A percentile compares a stretch with the other conserved stretches of the same genome.
Conservation (phyloP, 1,140 invertebrate genomes). For the Euborellia annulipes region DNA sequence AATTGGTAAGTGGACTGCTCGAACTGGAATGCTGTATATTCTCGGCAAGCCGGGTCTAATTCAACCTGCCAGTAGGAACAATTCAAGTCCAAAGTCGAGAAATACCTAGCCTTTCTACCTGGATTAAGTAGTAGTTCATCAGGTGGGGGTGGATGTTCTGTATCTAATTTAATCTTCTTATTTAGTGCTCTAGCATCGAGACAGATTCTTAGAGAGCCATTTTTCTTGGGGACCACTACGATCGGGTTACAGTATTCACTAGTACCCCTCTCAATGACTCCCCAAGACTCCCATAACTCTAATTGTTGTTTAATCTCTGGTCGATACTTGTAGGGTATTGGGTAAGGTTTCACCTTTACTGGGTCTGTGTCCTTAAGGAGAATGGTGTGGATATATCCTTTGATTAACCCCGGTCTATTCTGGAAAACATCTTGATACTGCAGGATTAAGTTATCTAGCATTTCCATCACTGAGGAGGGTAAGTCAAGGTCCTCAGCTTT, state of each 20-base stretch:
- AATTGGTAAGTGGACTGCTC: conserved; percentile 21
- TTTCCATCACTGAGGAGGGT: too few species aligned
- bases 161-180: conserved; percentile 17
- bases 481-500: too few species aligned
- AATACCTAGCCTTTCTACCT: conserved; percentile 15
- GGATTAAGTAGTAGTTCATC: conserved; percentile 15
- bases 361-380: not conserved
- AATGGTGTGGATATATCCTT: too few species aligned
- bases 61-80: conserved; percentile 24
- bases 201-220: conserved; percentile 19
- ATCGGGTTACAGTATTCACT: conserved; percentile 24
- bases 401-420: too few species aligned
- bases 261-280: conserved; percentile 15
- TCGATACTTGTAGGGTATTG: conserved; percentile 12
- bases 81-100: conserved; percentile 21
- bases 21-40: conserved; percentile 23
- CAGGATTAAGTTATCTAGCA: too few species aligned
- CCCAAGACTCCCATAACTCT: conserved; percentile 11
- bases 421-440: too few species aligned
- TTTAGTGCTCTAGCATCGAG: conserved; percentile 24
- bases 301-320: conserved; percentile 11
- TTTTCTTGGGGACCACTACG: conserved; percentile 18
- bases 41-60: conserved; percentile 13
- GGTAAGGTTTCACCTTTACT: conserved; percentile 11
- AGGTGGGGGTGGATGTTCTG: conserved; percentile 14